A percentile compares a stretch with the other conserved stretches of the same genome.
phyloP scores from a whole-genome alignment of 35 echinoderm and acorn worm genomes.

The Ophioderma brevispina region DNA sequence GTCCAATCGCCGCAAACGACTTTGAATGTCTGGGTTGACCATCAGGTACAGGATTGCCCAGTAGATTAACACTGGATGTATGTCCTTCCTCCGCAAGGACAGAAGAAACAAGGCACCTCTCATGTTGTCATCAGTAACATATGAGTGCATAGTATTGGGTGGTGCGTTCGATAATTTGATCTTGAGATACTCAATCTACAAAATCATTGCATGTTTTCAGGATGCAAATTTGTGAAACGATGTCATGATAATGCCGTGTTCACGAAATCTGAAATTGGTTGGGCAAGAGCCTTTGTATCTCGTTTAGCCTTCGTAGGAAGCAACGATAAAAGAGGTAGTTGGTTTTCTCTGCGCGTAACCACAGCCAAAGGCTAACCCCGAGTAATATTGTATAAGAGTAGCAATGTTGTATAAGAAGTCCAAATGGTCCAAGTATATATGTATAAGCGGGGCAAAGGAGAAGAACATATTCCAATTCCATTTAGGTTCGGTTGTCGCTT shows the following conservation, averaged over 20 bases:
- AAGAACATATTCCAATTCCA: no score
- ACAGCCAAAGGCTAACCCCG: background rate
- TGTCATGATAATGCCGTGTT: background rate
- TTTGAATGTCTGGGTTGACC: slow-evolving; percentile 54
- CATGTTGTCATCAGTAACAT: slow-evolving; percentile 5
- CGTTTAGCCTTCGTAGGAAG: no score
- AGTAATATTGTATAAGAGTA: no score
- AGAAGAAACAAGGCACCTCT: slow-evolving; percentile 23
- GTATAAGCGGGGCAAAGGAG: no score
- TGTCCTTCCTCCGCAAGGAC: slow-evolving; percentile 61
- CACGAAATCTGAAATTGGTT: background rate
- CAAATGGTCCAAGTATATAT: no score
- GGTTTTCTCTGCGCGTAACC: background rate
- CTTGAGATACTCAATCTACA: background rate
- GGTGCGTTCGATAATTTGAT: background rate
- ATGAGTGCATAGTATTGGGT: background rate
- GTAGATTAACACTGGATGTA: slow-evolving; percentile 65
- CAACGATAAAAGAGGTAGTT: background rate
- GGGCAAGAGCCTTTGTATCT: no score
- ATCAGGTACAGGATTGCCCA: slow-evolving; percentile 79
- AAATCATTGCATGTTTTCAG: background rate
- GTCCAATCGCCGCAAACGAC: slow-evolving; percentile 65
- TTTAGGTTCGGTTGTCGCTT: no score
- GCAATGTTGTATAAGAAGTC: no score
- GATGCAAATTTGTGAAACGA: background rate